Percentiles rank a stretch among this genome's conserved stretches.
These are phyloP conservation scores for Tenthredo notha DNA, from an alignment of 2,888 invertebrate species.

Conservation along the genomic window DNA sequence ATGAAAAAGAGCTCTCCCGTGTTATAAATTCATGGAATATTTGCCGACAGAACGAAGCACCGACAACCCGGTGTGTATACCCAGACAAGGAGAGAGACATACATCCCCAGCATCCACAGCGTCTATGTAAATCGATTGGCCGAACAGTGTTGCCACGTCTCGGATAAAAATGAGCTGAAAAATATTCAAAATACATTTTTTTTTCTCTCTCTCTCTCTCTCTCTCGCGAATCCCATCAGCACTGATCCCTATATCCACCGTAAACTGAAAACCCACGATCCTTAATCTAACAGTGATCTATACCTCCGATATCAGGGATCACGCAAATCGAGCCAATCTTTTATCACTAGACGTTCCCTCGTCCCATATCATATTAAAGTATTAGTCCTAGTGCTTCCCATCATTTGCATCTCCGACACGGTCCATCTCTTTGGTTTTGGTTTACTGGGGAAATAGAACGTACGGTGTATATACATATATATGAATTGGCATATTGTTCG, in stretches of 20 bases:
- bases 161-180: conserved; percentile 62
- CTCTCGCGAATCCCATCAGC: neutral
- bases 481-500: neutral
- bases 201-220: neutral
- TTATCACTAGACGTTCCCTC: neutral
- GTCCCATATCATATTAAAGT: neutral
- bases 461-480: neutral
- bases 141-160: conserved; percentile 63
- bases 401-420: conserved; percentile 51
- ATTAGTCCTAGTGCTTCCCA: neutral
- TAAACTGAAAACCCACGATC: neutral
- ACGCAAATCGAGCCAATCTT: neutral
- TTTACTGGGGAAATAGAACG: conserved; percentile 53
- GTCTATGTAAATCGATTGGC: conserved; percentile 67
- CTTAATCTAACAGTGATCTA: neutral
- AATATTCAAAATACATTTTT: neutral
- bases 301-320: neutral
- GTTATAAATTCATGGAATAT: conserved; percentile 52
- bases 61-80: conserved; percentile 45
- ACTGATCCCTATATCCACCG: neutral
- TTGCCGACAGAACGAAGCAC: conserved; percentile 53
- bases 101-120: conserved; percentile 59
- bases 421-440: conserved; percentile 62
- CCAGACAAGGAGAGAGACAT: conserved; percentile 56
- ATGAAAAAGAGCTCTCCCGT: conserved; percentile 51